Evolutionary conservation across 2,113 vertebrate species (phyloP), one percentile per base, ranked within the genome.

Genomic region (Gobiocypris rarus): DNA sequence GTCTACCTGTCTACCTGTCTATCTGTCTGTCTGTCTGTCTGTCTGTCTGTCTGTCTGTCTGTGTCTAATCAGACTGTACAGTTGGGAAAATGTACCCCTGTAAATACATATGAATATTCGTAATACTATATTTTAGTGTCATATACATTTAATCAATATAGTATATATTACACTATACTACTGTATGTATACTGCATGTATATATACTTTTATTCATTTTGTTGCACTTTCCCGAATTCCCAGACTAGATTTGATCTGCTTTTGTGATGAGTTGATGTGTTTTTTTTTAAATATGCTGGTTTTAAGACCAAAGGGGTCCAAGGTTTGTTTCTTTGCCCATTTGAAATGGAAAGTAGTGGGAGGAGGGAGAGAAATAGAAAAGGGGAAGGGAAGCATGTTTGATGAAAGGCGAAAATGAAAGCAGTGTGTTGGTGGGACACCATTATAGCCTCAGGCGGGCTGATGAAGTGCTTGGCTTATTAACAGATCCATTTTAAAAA

Each of bases 381-480:
- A 67, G 82, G 81, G 83, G 73, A 88, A 81, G 76, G 75, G 78
- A 83, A 85, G 83, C 43, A 26, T 76, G 31, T 34, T 41, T 85
- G 83, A 89, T 89, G 83, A 86, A 88, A 88, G 80, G 83, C 19
- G 65, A 75, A 28, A 71, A 86, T 84, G 74, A 86, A 88, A 86
- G 77, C 48, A 70, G 81, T 52, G 83, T 77, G 74, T 41, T 81
- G 73, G 71, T 74, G 81, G 80, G 79, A 84, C 81, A 75, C 86
- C 86, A 89, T 89, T 88, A 88, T 73, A 67, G 83, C 83, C 63
- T 85, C 67, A 73, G 86, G 83, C 75, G 26, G 58, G 71, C 83
- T 88, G 86, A 86, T 81, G 86, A 87, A 83, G 73, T 50, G 82
- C 79, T 81, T 78, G 86, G 84, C 89, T 88, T 87, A 88, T 88